Conservation (phyloP, 2,113 vertebrate genomes). For the Zapus hudsonius region DNA sequence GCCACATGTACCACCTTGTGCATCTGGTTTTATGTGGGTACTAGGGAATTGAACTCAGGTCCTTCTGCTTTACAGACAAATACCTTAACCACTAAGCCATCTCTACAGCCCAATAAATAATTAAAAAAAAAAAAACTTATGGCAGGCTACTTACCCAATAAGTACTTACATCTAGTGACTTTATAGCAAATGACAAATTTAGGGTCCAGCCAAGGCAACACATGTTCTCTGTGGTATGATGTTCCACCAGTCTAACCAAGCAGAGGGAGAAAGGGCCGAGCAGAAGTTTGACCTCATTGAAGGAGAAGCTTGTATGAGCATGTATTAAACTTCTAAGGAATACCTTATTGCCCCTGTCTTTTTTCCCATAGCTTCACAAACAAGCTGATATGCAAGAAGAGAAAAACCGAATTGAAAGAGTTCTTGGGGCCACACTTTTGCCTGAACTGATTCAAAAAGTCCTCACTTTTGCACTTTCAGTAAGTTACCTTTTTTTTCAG, state of each 20-base stretch:
- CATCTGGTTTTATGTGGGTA: too few relatives aligned
- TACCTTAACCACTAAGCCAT: too few relatives aligned
- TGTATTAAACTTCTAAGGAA: neutral
- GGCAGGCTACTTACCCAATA: neutral
- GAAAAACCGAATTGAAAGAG: constrained; percentile 96
- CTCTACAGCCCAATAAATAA: too few relatives aligned
- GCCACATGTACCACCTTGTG: too few relatives aligned
- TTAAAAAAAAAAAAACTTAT: too few relatives aligned
- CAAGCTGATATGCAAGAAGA: constrained; percentile 99
- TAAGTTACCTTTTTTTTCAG: too few relatives aligned
- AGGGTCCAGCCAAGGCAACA: neutral
- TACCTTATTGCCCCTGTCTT: neutral
- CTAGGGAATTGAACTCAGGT: too few relatives aligned
- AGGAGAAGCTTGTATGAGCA: neutral
- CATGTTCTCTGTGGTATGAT: neutral
- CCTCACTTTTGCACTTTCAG: constrained; percentile 97
- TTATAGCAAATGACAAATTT: neutral
- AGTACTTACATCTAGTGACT: neutral
- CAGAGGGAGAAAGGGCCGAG: neutral
- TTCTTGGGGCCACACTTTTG: constrained; percentile 95
- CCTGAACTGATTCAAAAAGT: constrained; percentile 98
- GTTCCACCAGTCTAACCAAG: neutral
- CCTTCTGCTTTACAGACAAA: too few relatives aligned
- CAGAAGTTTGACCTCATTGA: neutral
- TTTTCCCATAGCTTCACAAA: constrained; percentile 93